These are phyloP conservation scores for Anguilla japonica DNA, from an alignment of 2,113 vertebrate species.

Conservation along the genomic window DNA sequence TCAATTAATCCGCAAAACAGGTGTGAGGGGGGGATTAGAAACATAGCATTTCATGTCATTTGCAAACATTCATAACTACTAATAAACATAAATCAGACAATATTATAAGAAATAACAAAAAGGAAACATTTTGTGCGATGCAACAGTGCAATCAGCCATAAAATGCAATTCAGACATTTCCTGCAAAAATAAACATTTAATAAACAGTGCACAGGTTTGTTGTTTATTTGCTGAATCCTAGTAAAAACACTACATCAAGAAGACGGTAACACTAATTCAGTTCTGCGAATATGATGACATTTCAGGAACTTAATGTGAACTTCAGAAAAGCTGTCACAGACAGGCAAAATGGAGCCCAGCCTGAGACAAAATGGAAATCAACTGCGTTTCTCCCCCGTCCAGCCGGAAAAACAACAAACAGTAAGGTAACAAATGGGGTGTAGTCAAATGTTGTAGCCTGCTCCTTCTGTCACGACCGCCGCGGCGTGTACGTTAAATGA, in stretches of 20 bases:
- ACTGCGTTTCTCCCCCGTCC: neutral
- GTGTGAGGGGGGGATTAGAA: slow-evolving; percentile 58
- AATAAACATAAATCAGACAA: neutral
- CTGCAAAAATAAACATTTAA: neutral
- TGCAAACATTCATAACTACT: neutral
- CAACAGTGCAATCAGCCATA: neutral
- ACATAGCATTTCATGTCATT: neutral
- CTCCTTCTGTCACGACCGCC: neutral
- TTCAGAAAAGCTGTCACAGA: neutral
- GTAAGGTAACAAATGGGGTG: slow-evolving; percentile 3
- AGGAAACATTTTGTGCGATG: neutral
- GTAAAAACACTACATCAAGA: no score
- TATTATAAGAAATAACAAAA: neutral
- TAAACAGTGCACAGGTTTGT: neutral
- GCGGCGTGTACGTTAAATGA: slow-evolving; percentile 7
- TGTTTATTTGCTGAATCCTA: neutral
- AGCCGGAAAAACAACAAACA: slow-evolving; percentile 15
- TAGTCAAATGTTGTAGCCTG: neutral
- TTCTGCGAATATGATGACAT: slow-evolving; percentile 6
- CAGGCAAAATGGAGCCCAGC: slow-evolving; percentile 6
- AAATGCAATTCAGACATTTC: no score
- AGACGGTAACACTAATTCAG: neutral
- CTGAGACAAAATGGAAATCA: neutral
- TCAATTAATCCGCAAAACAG: slow-evolving; percentile 66
- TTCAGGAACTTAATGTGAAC: neutral